Evolutionary conservation across 2,113 vertebrate species (phyloP).

Genomic region (Myocastor coypus): DNA sequence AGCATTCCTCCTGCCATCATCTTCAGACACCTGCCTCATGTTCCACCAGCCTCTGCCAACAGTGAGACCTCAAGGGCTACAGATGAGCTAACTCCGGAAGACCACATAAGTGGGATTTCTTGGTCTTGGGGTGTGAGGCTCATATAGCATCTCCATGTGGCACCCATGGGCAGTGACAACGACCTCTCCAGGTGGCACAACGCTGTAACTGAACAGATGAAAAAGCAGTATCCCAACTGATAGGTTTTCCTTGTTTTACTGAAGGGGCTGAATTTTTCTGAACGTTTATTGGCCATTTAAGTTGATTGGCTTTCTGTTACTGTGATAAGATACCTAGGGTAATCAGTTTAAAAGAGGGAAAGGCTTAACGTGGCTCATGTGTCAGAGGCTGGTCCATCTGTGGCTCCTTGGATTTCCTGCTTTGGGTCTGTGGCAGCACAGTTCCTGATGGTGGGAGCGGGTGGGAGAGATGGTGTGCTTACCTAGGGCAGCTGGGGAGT

Average conservation of each 20-base stretch:
- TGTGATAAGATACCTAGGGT: neutral
- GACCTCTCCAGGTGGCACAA: neutral
- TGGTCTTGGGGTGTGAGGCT: neutral
- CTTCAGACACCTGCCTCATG: neutral
- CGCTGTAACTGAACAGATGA: neutral
- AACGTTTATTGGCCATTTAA: neutral
- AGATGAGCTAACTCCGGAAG: neutral
- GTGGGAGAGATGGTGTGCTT: neutral
- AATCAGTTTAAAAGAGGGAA: neutral
- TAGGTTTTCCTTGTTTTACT: constrained; percentile 33
- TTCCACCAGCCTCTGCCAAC: neutral
- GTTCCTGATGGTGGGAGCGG: neutral
- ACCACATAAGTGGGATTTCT: neutral
- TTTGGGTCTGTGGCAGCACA: neutral
- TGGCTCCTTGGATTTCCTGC: neutral
- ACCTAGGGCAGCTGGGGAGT: neutral
- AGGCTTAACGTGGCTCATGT: neutral
- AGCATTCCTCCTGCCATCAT: too few relatives aligned
- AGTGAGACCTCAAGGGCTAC: neutral
- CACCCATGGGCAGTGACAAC: neutral
- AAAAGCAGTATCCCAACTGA: constrained; percentile 25
- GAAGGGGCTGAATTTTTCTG: neutral
- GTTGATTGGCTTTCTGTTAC: neutral
- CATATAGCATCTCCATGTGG: too few relatives aligned
- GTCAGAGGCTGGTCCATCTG: neutral